A percentile compares a stretch with the other conserved stretches of the same genome.
Evolutionary conservation across 2,888 invertebrate species (phyloP).

Genomic region (Eristalis pertinax): DNA sequence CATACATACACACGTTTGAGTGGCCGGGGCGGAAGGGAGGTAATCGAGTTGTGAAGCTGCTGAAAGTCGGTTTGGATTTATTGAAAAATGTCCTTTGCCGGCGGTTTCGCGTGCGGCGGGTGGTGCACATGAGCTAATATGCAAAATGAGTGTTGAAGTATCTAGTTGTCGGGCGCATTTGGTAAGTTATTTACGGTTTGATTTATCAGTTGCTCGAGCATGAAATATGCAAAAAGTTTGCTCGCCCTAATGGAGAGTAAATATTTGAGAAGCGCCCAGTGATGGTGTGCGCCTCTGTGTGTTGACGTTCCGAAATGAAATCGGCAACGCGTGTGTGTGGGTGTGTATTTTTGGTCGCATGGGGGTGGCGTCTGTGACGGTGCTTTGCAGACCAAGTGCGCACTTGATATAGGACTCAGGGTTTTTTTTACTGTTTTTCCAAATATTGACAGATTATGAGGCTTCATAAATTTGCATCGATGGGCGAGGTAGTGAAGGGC

Average conservation of each 20-base stretch:
- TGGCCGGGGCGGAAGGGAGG: constrained; percentile 3
- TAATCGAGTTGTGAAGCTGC: constrained; percentile 54
- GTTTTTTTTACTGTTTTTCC: not conserved
- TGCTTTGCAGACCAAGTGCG: not conserved
- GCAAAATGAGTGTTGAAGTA: constrained; percentile 41
- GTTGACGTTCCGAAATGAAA: not conserved
- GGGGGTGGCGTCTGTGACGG: not conserved
- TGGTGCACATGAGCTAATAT: not conserved
- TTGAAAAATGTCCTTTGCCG: constrained; percentile 29
- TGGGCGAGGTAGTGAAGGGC: not conserved
- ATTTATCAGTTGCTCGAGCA: constrained; percentile 41
- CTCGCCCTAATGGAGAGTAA: constrained; percentile 21
- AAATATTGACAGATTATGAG: not conserved
- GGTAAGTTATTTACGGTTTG: constrained; percentile 43
- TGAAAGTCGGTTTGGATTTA: constrained; percentile 25
- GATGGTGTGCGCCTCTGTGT: not conserved
- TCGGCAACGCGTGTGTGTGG: not conserved
- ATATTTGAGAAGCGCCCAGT: not conserved
- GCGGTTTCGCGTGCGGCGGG: not conserved
- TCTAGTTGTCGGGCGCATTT: constrained; percentile 28
- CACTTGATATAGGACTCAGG: not conserved
- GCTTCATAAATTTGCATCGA: not conserved
- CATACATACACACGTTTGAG: not conserved
- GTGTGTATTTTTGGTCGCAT: not conserved
- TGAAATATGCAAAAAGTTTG: constrained; percentile 43